A percentile compares a stretch with the other conserved stretches of the same genome.
Evolutionary conservation across 2,888 invertebrate species (phyloP).

Genomic region (Timandra comae): DNA sequence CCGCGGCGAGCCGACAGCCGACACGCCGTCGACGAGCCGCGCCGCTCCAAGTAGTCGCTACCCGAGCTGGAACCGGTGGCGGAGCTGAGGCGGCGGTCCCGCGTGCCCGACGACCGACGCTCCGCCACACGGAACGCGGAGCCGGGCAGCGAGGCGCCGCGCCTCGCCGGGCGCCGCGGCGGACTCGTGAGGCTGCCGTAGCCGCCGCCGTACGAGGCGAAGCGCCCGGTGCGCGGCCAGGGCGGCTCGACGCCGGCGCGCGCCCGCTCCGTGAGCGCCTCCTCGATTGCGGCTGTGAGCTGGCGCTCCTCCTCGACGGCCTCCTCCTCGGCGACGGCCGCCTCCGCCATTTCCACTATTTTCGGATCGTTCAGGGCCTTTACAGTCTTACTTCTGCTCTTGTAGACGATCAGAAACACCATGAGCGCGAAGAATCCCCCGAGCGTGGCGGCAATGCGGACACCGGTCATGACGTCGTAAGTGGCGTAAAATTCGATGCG

Average conservation of each 20-base stretch:
- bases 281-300: constrained; percentile 84
- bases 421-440: constrained; percentile 94
- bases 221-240: constrained; percentile 62
- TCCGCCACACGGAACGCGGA: constrained; percentile 73
- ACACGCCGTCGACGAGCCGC: constrained; percentile 86
- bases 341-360: constrained; percentile 86
- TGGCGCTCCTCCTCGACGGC: constrained; percentile 84
- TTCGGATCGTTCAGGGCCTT: constrained; percentile 87
- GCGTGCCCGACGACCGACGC: constrained; percentile 67
- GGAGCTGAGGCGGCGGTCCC: constrained; percentile 83
- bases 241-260: constrained; percentile 80
- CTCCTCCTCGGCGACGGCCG: constrained; percentile 82
- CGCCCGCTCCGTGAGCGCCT: constrained; percentile 68
- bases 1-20: constrained; percentile 86
- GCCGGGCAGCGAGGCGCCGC: constrained; percentile 79
- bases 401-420: constrained; percentile 93
- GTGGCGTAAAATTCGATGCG: constrained; percentile 91
- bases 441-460: constrained; percentile 92
- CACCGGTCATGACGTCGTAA: constrained; percentile 95
- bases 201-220: constrained; percentile 74
- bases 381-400: constrained; percentile 88
- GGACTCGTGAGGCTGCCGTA: constrained; percentile 85
- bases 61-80: constrained; percentile 91
- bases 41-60: constrained; percentile 88
- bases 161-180: constrained; percentile 78